Base-by-base conservation (phyloP, 2,113 vertebrate species). In the Cariama cristata region DNA sequence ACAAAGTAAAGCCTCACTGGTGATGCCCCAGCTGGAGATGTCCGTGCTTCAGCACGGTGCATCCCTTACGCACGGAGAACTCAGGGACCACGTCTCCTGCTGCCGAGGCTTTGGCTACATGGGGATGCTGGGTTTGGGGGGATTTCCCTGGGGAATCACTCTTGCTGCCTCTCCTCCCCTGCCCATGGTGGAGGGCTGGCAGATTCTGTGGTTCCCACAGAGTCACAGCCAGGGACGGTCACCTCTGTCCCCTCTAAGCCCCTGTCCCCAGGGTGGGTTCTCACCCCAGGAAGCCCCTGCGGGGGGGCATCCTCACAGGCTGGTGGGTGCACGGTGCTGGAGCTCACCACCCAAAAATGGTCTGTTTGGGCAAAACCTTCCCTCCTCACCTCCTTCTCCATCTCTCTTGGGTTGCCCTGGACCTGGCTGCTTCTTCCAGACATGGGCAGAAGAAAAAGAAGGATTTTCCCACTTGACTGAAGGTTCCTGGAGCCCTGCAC, bases 241-340 rank as follows among this genome's bases (percentile, higher is more conserved):
- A 45, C 12, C 1, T 40, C 60, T 56, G 27, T 80, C 28, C 12
- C 17, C 28, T 52, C 50, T 44, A 14, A 16, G 30, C 19, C 53
- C n/a, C 21, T 20, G 22, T 42, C 32, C 35, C 33, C 23, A 32
- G 45, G n/a, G 24, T 50, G 45, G 38, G 28, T 10, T 67, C 21
- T 45, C 6, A 1, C 24, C 49, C 27, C 15, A 0, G 13, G 30
- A 8, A 66, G 16, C 22, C 77, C 67, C 30, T 2, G 0, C 14
- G 50, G 55, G 38, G 38, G 38, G 38, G 38, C 38, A 38, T 19
- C 14, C 28, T 56, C 56, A 64, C 71, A 52, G 56, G 13, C 40
- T 32, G 3, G 26, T 11, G 27, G 38, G 35, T 58, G 21, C 52
- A n/a, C 47, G 26, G 24, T 15, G 19, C 55, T 6, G 8, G 27